phyloP scores from a whole-genome alignment of 2,797 vertebrate species.

The Furcifer pardalis region DNA sequence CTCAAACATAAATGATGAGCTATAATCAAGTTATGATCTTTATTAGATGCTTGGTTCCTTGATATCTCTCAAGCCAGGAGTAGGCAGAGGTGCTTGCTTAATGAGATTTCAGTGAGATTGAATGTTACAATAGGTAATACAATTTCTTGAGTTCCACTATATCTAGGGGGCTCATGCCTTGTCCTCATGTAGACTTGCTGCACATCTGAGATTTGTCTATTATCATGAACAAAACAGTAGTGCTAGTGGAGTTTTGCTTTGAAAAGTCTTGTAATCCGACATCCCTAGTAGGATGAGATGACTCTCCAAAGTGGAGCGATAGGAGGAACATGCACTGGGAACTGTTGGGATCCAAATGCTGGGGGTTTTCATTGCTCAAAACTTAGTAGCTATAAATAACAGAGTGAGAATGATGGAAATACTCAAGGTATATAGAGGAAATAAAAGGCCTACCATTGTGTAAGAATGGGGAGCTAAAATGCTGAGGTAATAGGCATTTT shows the following conservation, averaged over 20 bases:
- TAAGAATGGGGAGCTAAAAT: background rate
- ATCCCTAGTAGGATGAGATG: background rate
- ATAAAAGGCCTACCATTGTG: background rate
- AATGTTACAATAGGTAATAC: background rate
- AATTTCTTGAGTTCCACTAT: background rate
- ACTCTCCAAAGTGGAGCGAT: background rate
- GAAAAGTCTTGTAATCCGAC: background rate
- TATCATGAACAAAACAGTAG: background rate
- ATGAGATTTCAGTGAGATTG: background rate
- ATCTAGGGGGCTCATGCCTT: background rate
- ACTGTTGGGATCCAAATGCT: background rate
- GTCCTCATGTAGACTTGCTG: background rate
- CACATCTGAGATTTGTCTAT: background rate
- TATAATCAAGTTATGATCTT: background rate
- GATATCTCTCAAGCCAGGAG: background rate
- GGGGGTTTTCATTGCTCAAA: background rate
- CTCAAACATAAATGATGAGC: background rate
- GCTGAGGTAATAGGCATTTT: background rate
- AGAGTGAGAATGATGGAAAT: slow-evolving; percentile 32
- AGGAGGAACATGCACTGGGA: background rate
- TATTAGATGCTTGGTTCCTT: too few species aligned
- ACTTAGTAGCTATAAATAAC: background rate
- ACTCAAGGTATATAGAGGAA: slow-evolving; percentile 4
- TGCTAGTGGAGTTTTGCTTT: background rate
- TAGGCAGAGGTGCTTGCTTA: background rate